A percentile compares a stretch with the other conserved stretches of the same genome.
phyloP scores from a whole-genome alignment of 2,113 vertebrate species.

The Xenopus laevis region DNA sequence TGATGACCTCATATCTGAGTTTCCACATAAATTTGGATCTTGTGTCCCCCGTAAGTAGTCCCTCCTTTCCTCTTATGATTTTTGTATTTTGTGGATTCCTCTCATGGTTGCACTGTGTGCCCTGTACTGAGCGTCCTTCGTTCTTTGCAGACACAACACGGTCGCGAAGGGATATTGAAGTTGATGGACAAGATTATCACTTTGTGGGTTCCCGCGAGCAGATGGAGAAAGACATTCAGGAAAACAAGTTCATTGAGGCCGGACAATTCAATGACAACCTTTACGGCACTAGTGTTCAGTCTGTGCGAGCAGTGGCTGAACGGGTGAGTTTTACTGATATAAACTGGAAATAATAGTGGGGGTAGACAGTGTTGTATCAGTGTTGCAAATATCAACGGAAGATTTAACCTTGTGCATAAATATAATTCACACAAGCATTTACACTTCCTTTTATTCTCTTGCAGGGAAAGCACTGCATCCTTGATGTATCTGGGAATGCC shows the following conservation, averaged over 20 bases:
- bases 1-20: slow-evolving; percentile 97
- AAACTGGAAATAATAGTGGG: no score
- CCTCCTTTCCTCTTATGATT: background rate
- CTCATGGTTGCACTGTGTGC: background rate
- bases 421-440: background rate
- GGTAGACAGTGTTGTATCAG: no score
- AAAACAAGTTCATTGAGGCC: slow-evolving; percentile 97
- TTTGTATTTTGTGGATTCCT: background rate
- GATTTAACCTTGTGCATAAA: no score
- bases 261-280: slow-evolving; percentile 98
- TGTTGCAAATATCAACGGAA: no score
- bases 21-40: slow-evolving; percentile 97
- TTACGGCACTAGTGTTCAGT: slow-evolving; percentile 95
- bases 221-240: slow-evolving; percentile 99
- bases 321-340: slow-evolving; percentile 67
- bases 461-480: slow-evolving; percentile 96
- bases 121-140: background rate
- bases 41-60: slow-evolving; percentile 91
- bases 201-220: slow-evolving; percentile 91
- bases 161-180: slow-evolving; percentile 86
- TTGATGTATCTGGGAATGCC: slow-evolving; percentile 96
- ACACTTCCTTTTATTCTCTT: slow-evolving; percentile 30
- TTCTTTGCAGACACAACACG: slow-evolving; percentile 84
- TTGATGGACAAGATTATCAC: slow-evolving; percentile 96
- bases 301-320: slow-evolving; percentile 92